Percentiles rank a stretch among this genome's conserved stretches.
These are phyloP conservation scores for Phania funesta DNA, from an alignment of 2,888 invertebrate genomes.

Conservation along the genomic window DNA sequence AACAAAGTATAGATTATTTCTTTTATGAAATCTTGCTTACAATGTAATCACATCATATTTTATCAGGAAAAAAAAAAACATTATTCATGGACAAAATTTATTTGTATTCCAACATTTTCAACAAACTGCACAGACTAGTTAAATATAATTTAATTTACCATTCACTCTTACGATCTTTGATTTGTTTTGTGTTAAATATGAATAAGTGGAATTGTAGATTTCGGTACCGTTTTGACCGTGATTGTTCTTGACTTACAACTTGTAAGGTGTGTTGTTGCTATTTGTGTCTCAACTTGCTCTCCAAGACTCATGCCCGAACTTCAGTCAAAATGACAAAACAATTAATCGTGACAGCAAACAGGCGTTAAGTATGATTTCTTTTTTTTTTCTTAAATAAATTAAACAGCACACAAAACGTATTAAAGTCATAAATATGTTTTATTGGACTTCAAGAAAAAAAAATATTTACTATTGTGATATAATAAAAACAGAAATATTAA, in stretches of 20 bases:
- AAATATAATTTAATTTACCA: conserved; percentile 15
- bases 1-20: no score
- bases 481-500: background rate
- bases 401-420: background rate
- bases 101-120: background rate
- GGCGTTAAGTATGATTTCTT: conserved; percentile 59
- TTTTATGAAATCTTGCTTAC: no score
- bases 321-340: conserved; percentile 67
- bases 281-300: conserved; percentile 12
- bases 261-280: conserved; percentile 49
- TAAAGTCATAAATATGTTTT: conserved; percentile 53
- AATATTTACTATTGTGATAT: background rate
- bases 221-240: conserved; percentile 49
- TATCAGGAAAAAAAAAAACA: no score
- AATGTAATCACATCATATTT: no score
- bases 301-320: conserved; percentile 54
- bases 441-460: conserved; percentile 13
- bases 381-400: background rate
- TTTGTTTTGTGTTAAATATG: conserved; percentile 23
- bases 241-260: conserved; percentile 55
- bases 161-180: conserved; percentile 10
- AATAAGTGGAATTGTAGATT: conserved; percentile 32
- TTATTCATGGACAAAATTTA: no score
- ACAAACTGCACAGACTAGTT: background rate
- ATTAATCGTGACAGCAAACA: conserved; percentile 67